Conservation (phyloP, 37 sponge, comb jelly and placozoan species). For the Halichondria panicea region DNA sequence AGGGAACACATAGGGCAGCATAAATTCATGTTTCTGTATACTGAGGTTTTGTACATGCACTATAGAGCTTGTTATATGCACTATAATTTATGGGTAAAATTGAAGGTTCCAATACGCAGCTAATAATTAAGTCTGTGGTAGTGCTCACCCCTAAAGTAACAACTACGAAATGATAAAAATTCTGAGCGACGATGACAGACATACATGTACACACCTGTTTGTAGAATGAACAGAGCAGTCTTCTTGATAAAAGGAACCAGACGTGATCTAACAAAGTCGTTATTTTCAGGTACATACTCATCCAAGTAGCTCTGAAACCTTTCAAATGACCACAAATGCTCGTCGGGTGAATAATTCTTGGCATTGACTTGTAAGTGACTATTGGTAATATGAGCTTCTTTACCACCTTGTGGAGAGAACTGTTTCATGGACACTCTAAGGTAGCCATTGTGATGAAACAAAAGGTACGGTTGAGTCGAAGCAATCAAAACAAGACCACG, state of each 20-base stretch:
- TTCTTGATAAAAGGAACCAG: conserved; percentile 80
- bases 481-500: conserved; percentile 75
- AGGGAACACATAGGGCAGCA: neutral
- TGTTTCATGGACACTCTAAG: conserved; percentile 61
- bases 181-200: neutral
- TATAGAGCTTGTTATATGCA: too few species aligned
- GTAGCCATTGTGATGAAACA: conserved; percentile 87
- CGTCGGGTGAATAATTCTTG: conserved; percentile 25
- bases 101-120: too few species aligned
- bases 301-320: conserved; percentile 74
- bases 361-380: conserved; percentile 68
- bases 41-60: too few species aligned
- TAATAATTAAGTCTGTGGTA: too few species aligned
- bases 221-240: conserved; percentile 51
- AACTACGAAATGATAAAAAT: too few species aligned
- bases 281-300: conserved; percentile 32
- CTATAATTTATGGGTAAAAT: too few species aligned
- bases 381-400: conserved; percentile 77
- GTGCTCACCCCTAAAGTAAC: too few species aligned
- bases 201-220: conserved; percentile 50
- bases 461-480: conserved; percentile 63
- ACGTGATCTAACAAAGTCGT: conserved; percentile 47
- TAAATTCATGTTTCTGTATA: too few species aligned
- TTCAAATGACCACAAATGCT: conserved; percentile 80
- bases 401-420: conserved; percentile 38